Evolutionary conservation across 2,797 vertebrate species (phyloP).

Genomic region (Tragopan temminckii): DNA sequence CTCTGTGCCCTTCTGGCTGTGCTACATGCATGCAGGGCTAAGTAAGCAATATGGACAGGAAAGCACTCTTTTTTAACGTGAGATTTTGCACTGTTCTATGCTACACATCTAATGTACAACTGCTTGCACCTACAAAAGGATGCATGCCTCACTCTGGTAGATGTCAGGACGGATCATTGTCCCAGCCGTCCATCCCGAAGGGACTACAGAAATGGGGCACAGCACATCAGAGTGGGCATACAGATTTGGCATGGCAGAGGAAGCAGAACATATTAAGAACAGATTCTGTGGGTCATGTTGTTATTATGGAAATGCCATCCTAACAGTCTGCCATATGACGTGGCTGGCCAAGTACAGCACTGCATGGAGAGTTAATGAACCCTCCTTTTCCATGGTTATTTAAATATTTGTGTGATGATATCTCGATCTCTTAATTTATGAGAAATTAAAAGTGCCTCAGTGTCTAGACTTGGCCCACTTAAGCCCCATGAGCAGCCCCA

Average conservation of each 20-base stretch:
- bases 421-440: background rate
- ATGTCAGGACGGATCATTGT: background rate
- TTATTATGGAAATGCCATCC: background rate
- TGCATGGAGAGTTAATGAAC: background rate
- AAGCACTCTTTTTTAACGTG: background rate
- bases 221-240: background rate
- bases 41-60: background rate
- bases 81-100: background rate
- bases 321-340: background rate
- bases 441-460: background rate
- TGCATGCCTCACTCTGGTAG: background rate
- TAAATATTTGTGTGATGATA: background rate
- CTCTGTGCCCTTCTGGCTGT: background rate
- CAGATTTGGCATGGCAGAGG: background rate
- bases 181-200: background rate
- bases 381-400: background rate
- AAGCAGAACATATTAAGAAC: background rate
- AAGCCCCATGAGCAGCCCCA: background rate
- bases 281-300: background rate
- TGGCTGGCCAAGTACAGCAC: background rate
- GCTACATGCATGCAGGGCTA: fast-evolving
- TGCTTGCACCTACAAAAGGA: background rate
- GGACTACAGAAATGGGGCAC: background rate
- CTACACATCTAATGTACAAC: background rate
- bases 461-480: background rate